Evolutionary conservation across 2,888 invertebrate genomes (phyloP).

Genomic region (Flabesymbios commensalis): DNA sequence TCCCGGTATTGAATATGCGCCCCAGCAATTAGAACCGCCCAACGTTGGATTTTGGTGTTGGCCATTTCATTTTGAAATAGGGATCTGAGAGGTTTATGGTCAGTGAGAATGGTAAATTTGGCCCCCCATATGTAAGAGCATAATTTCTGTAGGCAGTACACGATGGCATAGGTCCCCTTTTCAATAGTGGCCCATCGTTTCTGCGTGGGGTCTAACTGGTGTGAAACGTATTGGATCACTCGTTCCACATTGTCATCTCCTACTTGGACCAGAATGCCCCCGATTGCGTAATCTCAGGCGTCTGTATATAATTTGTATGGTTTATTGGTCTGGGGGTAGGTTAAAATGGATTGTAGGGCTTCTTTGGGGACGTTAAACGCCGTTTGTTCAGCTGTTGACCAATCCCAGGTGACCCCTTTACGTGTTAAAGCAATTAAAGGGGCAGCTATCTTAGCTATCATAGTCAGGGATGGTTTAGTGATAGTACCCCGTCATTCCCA

Average conservation of each 20-base stretch:
- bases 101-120: slow-evolving; percentile 6
- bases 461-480: slow-evolving; percentile 9
- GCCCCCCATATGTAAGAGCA: slow-evolving; percentile 4
- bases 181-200: neutral
- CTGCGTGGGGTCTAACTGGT: no score
- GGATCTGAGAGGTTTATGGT: neutral
- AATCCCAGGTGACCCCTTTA: slow-evolving; percentile 6
- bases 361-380: neutral
- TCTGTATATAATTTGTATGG: no score
- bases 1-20: no score
- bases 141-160: neutral
- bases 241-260: slow-evolving; percentile 5
- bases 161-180: slow-evolving; percentile 7
- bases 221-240: neutral
- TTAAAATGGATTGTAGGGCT: no score
- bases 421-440: slow-evolving; percentile 5
- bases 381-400: neutral
- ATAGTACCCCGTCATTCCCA: slow-evolving; percentile 23
- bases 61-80: slow-evolving; percentile 13
- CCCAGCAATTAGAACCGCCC: slow-evolving; percentile 23
- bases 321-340: no score
- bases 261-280: neutral
- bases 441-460: slow-evolving; percentile 9
- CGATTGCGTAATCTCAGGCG: no score
- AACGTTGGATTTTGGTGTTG: slow-evolving; percentile 21